Percentiles rank a stretch among this genome's conserved stretches.
Evolutionary conservation across 53 echinoderm and acorn worm genomes (phyloP).

Genomic region (Holothuria scabra): DNA sequence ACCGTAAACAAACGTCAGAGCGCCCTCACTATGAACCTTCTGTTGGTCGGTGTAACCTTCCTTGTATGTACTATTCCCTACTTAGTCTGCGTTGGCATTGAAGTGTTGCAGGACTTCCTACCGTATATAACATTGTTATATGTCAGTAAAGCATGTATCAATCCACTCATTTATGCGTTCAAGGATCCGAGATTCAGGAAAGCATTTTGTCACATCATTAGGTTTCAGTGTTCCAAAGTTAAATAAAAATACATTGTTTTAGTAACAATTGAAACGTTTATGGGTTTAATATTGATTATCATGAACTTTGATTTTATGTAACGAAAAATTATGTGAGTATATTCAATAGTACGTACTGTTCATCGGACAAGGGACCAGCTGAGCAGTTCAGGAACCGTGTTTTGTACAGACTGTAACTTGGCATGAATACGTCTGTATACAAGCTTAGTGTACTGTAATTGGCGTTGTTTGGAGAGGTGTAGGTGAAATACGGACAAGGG

Average conservation of each 20-base stretch:
- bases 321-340: no score
- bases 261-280: no score
- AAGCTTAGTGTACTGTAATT: no score
- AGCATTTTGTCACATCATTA: slow-evolving; percentile 19
- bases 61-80: slow-evolving; percentile 19
- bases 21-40: slow-evolving; percentile 11
- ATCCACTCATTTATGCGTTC: slow-evolving; percentile 20
- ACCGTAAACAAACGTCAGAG: slow-evolving; percentile 23
- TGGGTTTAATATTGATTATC: no score
- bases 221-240: background rate
- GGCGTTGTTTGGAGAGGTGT: no score
- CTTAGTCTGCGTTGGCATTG: slow-evolving; percentile 5
- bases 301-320: no score
- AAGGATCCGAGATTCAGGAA: slow-evolving; percentile 16
- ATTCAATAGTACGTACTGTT: no score
- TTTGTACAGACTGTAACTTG: no score
- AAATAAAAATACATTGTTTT: background rate
- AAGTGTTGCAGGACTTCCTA: background rate
- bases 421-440: no score
- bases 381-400: no score
- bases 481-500: no score
- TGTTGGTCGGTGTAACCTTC: slow-evolving; percentile 5
- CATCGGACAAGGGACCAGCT: no score
- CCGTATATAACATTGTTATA: slow-evolving; percentile 1
- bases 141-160: slow-evolving; percentile 13